Conservation (phyloP, 1,140 invertebrate species). For the Musca domestica region DNA sequence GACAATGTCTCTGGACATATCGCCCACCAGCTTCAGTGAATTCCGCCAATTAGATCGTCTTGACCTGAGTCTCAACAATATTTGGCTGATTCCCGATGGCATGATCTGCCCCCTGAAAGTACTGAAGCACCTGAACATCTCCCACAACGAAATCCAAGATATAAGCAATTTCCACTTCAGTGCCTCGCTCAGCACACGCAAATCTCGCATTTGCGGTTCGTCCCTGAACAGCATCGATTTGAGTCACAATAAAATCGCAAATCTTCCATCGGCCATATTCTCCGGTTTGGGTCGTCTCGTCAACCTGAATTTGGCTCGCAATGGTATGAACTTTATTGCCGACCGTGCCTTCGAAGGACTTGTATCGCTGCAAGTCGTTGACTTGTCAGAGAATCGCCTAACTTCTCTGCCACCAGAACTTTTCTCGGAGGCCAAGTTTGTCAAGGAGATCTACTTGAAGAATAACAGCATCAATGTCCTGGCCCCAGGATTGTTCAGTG, state of each 20-base stretch:
- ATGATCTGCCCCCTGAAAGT: constrained; percentile 77
- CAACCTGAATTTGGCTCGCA: constrained; percentile 66
- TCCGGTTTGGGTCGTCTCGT: constrained; percentile 67
- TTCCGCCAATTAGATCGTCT: constrained; percentile 72
- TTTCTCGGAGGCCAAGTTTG: constrained; percentile 74
- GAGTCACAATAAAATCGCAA: constrained; percentile 79
- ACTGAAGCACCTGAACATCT: constrained; percentile 76
- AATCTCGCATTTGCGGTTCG: constrained; percentile 63
- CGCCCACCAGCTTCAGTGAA: constrained; percentile 70
- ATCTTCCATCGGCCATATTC: constrained; percentile 72
- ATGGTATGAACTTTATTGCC: constrained; percentile 72
- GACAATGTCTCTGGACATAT: constrained; percentile 77
- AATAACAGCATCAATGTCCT: constrained; percentile 86
- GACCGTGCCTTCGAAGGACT: constrained; percentile 81
- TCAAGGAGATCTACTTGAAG: constrained; percentile 79
- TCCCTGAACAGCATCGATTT: constrained; percentile 75
- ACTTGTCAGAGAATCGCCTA: constrained; percentile 79
- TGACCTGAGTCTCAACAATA: constrained; percentile 85
- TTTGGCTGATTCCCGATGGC: constrained; percentile 79
- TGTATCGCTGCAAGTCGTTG: constrained; percentile 69
- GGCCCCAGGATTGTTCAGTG: constrained; percentile 80
- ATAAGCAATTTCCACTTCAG: constrained; percentile 74
- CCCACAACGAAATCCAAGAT: constrained; percentile 76
- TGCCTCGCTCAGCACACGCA: constrained; percentile 61
- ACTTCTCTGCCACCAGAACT: constrained; percentile 78